Evolutionary conservation across 1,140 invertebrate genomes (phyloP), one percentile per base, ranked within the genome.

Genomic region (Apocrypta bakeri): DNA sequence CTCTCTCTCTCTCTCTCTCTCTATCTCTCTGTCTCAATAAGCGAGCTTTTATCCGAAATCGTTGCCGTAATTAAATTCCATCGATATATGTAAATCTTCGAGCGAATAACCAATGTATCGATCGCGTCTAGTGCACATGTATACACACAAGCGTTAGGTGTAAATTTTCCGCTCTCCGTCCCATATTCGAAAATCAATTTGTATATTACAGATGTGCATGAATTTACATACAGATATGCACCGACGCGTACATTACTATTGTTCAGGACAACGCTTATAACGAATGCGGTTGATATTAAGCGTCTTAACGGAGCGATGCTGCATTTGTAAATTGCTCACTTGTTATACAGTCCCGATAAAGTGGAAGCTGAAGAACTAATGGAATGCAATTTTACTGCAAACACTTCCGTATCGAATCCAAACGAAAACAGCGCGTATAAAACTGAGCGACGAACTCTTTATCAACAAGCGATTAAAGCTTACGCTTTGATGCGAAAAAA

Each of bases 141-240:
- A n/a, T n/a, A n/a, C n/a, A n/a, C n/a, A n/a, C n/a, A n/a, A n/a
- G 31, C 25, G 25, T n/a, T 12, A 37, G 8, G 42, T 42, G 31
- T 64, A 42, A 73, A 82, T 82, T 82, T 82, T 78, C 27, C 29
- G 31, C 17, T 1, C 17, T 6, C 48, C 48, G 17, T 4, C n/a
- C 74, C 31, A 29, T 63, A 77, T 71, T 76, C 73, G 40, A 77
- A 77, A 82, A 82, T 82, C 73, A 77, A 76, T 82, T 82, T 82
- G 29, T 77, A 40, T 42, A 40, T 71, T 78, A 64, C 73, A 24
- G 25, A 73, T 77, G 66, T 72, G 75, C 81, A 78, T 78, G 42
- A 27, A 82, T 82, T 82, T 82, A 66, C 81, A 82, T 82, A 12
- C 27, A 68, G 25, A 75, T 81, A 14, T 14, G 63, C 63, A 17